phyloP scores from a whole-genome alignment of 2,888 invertebrate genomes.

The Eudemis profundana region DNA sequence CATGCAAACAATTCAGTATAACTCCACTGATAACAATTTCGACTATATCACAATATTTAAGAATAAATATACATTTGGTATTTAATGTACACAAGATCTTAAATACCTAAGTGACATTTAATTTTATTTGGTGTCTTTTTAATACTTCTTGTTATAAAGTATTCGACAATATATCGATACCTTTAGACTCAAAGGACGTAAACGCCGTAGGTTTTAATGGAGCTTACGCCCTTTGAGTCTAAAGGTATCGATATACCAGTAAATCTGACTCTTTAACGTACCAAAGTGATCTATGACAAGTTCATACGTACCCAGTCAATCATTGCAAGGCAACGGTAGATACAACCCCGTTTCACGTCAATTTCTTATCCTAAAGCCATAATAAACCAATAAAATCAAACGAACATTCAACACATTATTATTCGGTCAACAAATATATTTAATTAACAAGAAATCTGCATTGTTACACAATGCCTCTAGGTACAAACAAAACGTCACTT shows the following conservation, averaged over 20 bases:
- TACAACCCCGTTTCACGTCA: slow-evolving; percentile 16
- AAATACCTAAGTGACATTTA: slow-evolving; percentile 28
- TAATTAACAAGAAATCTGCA: slow-evolving; percentile 9
- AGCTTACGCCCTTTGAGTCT: too few relatives aligned
- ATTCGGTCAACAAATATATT: slow-evolving; percentile 17
- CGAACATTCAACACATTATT: slow-evolving; percentile 11
- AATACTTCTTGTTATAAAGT: slow-evolving; percentile 21
- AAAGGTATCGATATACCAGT: slow-evolving; percentile 8
- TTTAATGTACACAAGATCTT: slow-evolving; percentile 19
- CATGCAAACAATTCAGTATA: not conserved
- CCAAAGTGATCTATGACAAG: not conserved
- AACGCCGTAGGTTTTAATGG: too few relatives aligned
- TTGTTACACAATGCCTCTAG: slow-evolving; percentile 14
- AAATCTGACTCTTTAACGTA: slow-evolving; percentile 11
- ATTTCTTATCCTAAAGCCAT: slow-evolving; percentile 17
- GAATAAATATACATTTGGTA: slow-evolving; percentile 27
- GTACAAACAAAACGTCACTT: slow-evolving; percentile 6
- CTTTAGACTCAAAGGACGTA: too few relatives aligned
- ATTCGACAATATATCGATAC: slow-evolving; percentile 34
- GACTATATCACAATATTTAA: slow-evolving; percentile 25
- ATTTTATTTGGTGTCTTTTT: slow-evolving; percentile 40
- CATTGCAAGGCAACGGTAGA: slow-evolving; percentile 34
- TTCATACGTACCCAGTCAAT: slow-evolving; percentile 19
- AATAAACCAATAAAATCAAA: slow-evolving; percentile 22
- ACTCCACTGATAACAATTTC: slow-evolving; percentile 27